Evolutionary conservation across 2,113 vertebrate species (phyloP), one percentile per base, ranked within the genome.

Genomic region (Odontesthes bonariensis): DNA sequence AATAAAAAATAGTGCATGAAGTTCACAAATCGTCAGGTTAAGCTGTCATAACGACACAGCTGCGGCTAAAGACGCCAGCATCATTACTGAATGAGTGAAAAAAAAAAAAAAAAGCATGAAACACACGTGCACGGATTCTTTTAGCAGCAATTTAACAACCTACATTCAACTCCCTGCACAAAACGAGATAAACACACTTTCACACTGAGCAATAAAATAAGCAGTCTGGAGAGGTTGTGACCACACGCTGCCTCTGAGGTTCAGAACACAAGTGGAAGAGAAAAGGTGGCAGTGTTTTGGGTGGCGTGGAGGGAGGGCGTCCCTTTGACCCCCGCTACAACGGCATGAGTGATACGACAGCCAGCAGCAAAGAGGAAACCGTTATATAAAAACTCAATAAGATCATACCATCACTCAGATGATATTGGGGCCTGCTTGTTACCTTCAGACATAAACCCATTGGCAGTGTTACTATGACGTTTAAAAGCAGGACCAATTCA

Each of bases 381-480:
- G 89, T 91, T 51, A 83, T 51, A 83, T 93, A 95, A 92, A 94
- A 91, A 96, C 89, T 95, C 82, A 92, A 94, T 93, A 76, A 94
- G 93, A 95, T 96, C 96, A 98, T 96, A 97, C 96, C 96, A 95
- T 94, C 95, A 94, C 96, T 94, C 94, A 95, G 96, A 85, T 94
- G 97, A 96, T 95, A 97, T 87, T 96, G 96, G 96, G 96, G 95
- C 95, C 95, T 98, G 97, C 95, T 96, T 94, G 96, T 94, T 93
- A 98, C 97, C 97, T 99, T 98, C 94, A 98, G 97, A 99, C 95
- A 98, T 93, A 98, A 97, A 98, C 79, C 95, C 93, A 92, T 81
- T 31, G 74, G 83, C 27, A 86, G 80, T 58, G 89, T 93, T 91
- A 93, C 82, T 64, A 59, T 19, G 35, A 70, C 22, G 79, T 56